phyloP scores from a whole-genome alignment of 2,888 invertebrate species.

The Lasioglossum lativentre region DNA sequence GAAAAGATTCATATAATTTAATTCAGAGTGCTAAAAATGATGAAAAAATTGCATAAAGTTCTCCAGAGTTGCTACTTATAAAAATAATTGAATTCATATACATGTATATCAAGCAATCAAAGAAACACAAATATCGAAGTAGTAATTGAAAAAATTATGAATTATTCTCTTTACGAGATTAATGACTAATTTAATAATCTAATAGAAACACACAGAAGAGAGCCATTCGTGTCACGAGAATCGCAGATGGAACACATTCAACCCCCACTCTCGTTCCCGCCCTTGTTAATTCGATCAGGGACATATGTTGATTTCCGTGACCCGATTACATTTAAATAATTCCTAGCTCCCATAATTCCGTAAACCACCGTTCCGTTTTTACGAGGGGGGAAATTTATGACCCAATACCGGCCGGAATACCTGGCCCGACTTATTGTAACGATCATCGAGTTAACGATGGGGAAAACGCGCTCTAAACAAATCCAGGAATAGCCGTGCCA shows the following conservation, averaged over 20 bases:
- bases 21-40: not conserved
- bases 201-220: not conserved
- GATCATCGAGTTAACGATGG: constrained; percentile 21
- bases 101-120: not conserved
- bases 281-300: constrained; percentile 7
- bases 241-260: not conserved
- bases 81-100: not conserved
- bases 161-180: not conserved
- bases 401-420: constrained; percentile 16
- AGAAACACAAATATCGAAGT: no score
- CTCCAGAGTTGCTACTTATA: not conserved
- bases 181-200: not conserved
- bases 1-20: not conserved
- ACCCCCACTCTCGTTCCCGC: not conserved
- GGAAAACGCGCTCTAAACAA: constrained; percentile 9
- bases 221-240: not conserved
- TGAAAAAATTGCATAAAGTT: not conserved
- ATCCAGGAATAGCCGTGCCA: constrained; percentile 18
- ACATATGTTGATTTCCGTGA: constrained; percentile 9
- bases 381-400: constrained; percentile 21
- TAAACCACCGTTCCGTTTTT: not conserved
- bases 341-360: not conserved
- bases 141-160: no score
- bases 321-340: constrained; percentile 15
- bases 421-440: constrained; percentile 22